Evolutionary conservation across 2,797 vertebrate genomes (phyloP).

Genomic region (Novumbra hubbsi): DNA sequence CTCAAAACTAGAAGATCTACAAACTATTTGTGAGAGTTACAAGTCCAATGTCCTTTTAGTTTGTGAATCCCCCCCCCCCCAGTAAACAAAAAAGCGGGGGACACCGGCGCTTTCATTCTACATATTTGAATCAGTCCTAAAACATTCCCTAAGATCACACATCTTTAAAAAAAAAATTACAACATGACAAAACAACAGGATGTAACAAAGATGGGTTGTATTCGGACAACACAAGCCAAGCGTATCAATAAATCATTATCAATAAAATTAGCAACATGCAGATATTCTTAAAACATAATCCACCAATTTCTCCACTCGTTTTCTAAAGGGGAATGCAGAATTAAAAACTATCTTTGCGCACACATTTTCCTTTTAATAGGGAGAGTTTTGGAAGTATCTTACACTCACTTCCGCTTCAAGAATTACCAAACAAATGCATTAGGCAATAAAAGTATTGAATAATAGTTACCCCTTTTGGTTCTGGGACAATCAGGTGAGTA

Average conservation of each 20-base stretch:
- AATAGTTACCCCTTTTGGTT: slow-evolving; percentile 90
- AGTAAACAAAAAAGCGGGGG: too few species aligned
- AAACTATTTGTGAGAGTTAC: too few species aligned
- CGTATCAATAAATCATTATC: neutral
- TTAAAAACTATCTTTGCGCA: neutral
- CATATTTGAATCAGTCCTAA: too few species aligned
- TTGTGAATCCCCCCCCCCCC: too few species aligned
- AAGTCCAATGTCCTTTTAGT: too few species aligned
- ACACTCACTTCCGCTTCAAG: neutral
- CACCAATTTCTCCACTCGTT: neutral
- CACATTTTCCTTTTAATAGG: neutral
- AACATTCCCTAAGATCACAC: too few species aligned
- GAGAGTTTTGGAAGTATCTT: neutral
- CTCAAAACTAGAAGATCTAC: too few species aligned
- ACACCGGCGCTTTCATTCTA: too few species aligned
- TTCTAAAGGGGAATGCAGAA: too few species aligned
- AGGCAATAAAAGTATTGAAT: neutral
- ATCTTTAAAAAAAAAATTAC: too few species aligned
- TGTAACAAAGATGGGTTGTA: neutral
- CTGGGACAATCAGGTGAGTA: slow-evolving; percentile 92
- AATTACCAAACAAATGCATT: neutral
- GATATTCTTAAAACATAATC: neutral
- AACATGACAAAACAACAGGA: neutral
- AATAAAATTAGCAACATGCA: neutral
- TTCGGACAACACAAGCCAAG: neutral